Evolutionary conservation across 2,888 invertebrate genomes (phyloP).

Genomic region (Diabrotica balteata): DNA sequence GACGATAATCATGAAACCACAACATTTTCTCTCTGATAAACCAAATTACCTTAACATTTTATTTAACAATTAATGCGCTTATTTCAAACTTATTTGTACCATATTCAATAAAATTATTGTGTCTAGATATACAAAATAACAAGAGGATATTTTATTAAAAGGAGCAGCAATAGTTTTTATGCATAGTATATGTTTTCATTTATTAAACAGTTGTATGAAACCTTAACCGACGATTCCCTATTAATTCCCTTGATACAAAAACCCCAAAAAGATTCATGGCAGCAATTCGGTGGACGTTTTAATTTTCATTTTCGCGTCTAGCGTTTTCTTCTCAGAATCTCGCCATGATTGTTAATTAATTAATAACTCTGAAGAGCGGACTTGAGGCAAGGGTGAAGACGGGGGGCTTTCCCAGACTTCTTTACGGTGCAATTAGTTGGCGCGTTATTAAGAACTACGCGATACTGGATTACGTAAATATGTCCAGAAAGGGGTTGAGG

Average conservation of each 20-base stretch:
- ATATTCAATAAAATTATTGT: too few species aligned
- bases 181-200: too few species aligned
- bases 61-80: too few species aligned
- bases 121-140: too few species aligned
- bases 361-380: constrained; percentile 54
- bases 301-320: constrained; percentile 56
- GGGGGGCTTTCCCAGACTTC: constrained; percentile 43
- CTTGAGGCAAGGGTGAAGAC: constrained; percentile 10
- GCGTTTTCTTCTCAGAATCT: constrained; percentile 53
- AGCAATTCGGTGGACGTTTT: constrained; percentile 55
- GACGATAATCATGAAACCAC: too few species aligned
- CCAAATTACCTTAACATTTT: too few species aligned
- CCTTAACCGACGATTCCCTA: neutral
- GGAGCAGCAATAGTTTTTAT: too few species aligned
- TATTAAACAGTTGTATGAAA: too few species aligned
- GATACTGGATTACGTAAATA: constrained; percentile 56
- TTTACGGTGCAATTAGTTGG: constrained; percentile 60
- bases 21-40: too few species aligned
- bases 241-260: neutral
- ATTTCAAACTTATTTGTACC: too few species aligned
- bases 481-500: constrained; percentile 54
- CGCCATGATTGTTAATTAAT: constrained; percentile 62
- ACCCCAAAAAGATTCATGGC: constrained; percentile 48
- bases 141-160: too few species aligned
- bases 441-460: constrained; percentile 60